Evolutionary conservation across 2,797 vertebrate species (phyloP), one percentile per base, ranked within the genome.

Genomic region (Rhynchotus rufescens): DNA sequence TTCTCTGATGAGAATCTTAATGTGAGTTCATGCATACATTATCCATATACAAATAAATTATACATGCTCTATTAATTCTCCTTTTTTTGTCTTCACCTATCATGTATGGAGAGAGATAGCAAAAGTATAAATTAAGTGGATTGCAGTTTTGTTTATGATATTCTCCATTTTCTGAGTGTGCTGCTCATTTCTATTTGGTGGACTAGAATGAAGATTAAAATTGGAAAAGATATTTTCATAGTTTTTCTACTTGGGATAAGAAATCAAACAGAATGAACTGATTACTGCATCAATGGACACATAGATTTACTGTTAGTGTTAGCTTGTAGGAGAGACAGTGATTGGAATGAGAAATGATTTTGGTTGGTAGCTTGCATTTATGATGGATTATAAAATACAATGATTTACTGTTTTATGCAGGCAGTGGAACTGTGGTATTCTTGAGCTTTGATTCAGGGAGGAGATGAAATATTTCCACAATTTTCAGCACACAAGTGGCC

Each of bases 241-340:
- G 23, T 65, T 80, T 79, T 74, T 75, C 44, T 74, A 1, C 59
- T 65, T 77, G 52, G 54, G 61, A 84, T 86, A 80, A 86, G 68
- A 90, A 94, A 84, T 90, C 89, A 91, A 90, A 92, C 15, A 84
- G 82, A 92, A 88, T 75, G 57, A 86, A 25, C 45, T 68, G 83
- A 86, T 90, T 78, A 15, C 68, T 84, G 74, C 68, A 66, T 73
- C 75, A 61, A 0, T 45, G 59, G 69, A 45, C 78, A 60, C 62
- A 47, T 15, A 91, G 85, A 91, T 90, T 71, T 56, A 42, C 23
- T 54, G 38, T 42, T 80, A 68, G 78, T 44, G 60, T 83, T 44
- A 23, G n/a, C 69, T 71, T 36, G 42, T 42, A 80, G 79, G 57
- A 88, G 42, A 79, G 80, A 28, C 44, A 54, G 66, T 80, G 84